Conservation (phyloP, 2,797 vertebrate genomes). For the Agapornis canus region DNA sequence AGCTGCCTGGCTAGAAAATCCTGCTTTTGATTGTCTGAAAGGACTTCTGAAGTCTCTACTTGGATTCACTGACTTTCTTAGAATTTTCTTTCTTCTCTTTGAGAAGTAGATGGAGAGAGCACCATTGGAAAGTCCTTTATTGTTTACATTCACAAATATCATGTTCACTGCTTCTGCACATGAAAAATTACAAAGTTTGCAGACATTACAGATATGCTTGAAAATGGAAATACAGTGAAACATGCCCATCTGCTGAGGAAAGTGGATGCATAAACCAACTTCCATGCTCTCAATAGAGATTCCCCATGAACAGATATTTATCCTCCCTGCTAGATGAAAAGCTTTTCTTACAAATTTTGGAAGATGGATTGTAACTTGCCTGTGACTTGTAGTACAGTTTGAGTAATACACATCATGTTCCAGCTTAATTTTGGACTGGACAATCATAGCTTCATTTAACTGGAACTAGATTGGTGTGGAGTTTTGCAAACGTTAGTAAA, state of each 20-base stretch:
- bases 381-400: neutral
- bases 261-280: neutral
- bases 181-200: neutral
- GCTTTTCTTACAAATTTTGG: neutral
- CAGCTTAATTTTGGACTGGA: neutral
- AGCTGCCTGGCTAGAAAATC: conserved; percentile 65
- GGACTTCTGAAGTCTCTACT: conserved; percentile 14
- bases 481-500: neutral
- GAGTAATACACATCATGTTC: neutral
- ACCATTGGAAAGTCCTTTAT: conserved; percentile 1
- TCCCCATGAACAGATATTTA: neutral
- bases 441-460: neutral
- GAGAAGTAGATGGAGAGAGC: neutral
- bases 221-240: neutral
- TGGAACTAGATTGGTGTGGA: neutral
- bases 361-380: neutral
- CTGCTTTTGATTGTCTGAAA: conserved; percentile 51
- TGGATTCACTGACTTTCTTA: neutral
- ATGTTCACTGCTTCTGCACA: neutral
- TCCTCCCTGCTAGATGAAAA: neutral
- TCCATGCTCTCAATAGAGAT: neutral
- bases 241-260: neutral
- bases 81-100: neutral
- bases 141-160: neutral
- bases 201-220: neutral